These are phyloP conservation scores for Vimba vimba DNA, from an alignment of 2,113 vertebrate genomes.

Conservation along the genomic window DNA sequence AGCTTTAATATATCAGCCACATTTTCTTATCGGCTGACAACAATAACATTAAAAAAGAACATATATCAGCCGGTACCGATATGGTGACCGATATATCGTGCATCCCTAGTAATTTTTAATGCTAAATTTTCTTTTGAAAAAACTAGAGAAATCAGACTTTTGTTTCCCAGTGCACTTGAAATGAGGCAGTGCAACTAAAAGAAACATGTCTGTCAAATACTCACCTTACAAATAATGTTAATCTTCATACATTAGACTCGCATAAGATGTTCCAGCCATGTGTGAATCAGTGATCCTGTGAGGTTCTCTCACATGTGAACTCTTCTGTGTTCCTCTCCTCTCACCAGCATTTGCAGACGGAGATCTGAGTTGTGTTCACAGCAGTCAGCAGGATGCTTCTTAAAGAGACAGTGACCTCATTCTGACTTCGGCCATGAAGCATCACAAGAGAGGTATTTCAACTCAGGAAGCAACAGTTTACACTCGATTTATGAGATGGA, in stretches of 20 bases:
- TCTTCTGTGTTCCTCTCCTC: background rate
- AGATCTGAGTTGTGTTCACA: background rate
- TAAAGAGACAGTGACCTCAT: slow-evolving; percentile 53
- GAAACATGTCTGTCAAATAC: background rate
- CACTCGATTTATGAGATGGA: slow-evolving; percentile 1
- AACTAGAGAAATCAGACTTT: background rate
- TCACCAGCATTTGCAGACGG: slow-evolving; percentile 3
- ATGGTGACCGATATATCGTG: too few species aligned
- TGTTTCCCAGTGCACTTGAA: background rate
- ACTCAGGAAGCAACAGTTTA: slow-evolving; percentile 33
- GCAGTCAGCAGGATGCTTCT: slow-evolving; percentile 32
- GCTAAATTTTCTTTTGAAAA: background rate
- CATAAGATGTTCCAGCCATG: background rate
- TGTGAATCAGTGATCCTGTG: background rate
- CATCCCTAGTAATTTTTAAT: background rate
- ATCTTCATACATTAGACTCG: background rate
- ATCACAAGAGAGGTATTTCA: slow-evolving; percentile 17
- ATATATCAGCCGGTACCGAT: too few species aligned
- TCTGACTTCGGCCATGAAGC: slow-evolving; percentile 1
- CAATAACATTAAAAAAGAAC: too few species aligned
- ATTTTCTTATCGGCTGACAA: too few species aligned
- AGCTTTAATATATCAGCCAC: too few species aligned
- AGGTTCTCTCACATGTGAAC: background rate
- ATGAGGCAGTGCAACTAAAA: background rate
- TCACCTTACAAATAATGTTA: slow-evolving; percentile 30